These are phyloP conservation scores for Scortum barcoo DNA, from an alignment of 2,113 vertebrate genomes.

Conservation along the genomic window DNA sequence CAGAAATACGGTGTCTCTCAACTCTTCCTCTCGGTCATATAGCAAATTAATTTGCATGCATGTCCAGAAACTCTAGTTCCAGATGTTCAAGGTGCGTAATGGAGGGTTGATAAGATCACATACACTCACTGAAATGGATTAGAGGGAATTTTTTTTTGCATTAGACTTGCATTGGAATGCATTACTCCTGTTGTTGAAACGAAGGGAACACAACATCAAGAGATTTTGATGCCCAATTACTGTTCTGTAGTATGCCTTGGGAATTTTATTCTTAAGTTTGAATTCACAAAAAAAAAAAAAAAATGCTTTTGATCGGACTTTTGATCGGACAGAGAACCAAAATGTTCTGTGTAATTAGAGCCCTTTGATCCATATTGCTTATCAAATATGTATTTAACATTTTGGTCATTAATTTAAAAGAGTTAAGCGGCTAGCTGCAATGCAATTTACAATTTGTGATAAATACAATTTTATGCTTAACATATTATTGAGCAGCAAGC, in stretches of 20 bases:
- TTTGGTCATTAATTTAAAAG: not conserved
- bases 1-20: not conserved
- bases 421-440: not conserved
- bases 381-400: not conserved
- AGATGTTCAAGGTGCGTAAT: conserved; percentile 3
- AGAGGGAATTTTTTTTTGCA: not conserved
- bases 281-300: not conserved
- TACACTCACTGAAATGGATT: conserved; percentile 20
- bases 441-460: not conserved
- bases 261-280: not conserved
- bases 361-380: not conserved
- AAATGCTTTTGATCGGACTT: not conserved
- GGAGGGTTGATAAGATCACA: conserved; percentile 14
- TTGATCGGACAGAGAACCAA: not conserved
- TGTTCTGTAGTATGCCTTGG: not conserved
- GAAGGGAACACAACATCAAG: not conserved
- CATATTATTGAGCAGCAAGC: not conserved
- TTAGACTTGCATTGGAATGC: conserved; percentile 11
- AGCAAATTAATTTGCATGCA: not conserved
- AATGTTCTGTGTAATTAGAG: not conserved
- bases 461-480: not conserved
- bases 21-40: not conserved
- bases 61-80: not conserved
- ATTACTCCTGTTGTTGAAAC: conserved; percentile 12
- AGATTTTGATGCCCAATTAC: not conserved